Evolutionary conservation across 2,888 invertebrate genomes (phyloP).

Genomic region (Tetheella fluctuosa): DNA sequence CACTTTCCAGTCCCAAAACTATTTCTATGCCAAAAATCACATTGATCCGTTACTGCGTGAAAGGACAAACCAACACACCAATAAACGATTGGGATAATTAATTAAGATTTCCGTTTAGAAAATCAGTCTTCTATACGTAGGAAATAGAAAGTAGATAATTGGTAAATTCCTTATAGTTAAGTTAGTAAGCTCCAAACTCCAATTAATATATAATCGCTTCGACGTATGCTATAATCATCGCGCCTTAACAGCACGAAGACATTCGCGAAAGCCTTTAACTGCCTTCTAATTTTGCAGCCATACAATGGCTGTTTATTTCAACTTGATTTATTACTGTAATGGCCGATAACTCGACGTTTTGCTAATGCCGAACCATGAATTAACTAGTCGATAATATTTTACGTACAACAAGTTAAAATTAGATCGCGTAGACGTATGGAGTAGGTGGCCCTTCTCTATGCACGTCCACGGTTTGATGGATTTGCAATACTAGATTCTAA

Average conservation of each 20-base stretch:
- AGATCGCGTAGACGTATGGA: conserved; percentile 58
- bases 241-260: conserved; percentile 21
- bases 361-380: conserved; percentile 44
- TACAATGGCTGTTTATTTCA: conserved; percentile 31
- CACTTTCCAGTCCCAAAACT: no score
- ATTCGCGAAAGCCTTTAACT: background rate
- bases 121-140: conserved; percentile 18
- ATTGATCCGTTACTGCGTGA: no score
- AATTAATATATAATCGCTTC: conserved; percentile 27
- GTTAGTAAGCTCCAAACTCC: conserved; percentile 14
- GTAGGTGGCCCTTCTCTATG: conserved; percentile 51
- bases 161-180: conserved; percentile 33
- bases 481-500: conserved; percentile 43
- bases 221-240: conserved; percentile 32
- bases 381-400: conserved; percentile 59
- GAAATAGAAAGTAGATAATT: conserved; percentile 46
- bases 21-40: no score
- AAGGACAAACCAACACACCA: no score
- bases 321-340: no score
- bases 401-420: conserved; percentile 66
- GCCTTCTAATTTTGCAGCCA: background rate
- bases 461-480: conserved; percentile 52
- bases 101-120: background rate
- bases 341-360: background rate
- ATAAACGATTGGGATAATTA: no score